Evolutionary conservation across 2,113 vertebrate species (phyloP).

Genomic region (Rhodinocichla rosea): DNA sequence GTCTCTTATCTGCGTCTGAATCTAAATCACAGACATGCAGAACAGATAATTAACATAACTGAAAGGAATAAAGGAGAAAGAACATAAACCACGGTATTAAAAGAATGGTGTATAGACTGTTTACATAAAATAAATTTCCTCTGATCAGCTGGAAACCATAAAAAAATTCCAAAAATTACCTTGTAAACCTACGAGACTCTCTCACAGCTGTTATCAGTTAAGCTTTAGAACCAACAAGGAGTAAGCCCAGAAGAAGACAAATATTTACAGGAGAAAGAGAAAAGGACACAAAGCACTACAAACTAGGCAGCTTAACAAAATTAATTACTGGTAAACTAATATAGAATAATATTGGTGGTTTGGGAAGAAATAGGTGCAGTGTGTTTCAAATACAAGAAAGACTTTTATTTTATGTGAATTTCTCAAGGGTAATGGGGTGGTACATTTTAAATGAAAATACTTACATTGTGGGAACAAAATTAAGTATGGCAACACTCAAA

Average conservation of each 20-base stretch:
- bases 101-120: not conserved
- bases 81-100: not conserved
- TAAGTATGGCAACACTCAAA: not conserved
- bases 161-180: not conserved
- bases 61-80: not conserved
- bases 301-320: not conserved
- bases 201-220: not conserved
- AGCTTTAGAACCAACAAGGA: not conserved
- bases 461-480: not conserved
- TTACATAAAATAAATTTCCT: not conserved
- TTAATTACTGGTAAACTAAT: not conserved
- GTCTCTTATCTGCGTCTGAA: not conserved
- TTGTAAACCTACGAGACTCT: not conserved
- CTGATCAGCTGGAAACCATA: not conserved
- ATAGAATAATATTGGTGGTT: not conserved
- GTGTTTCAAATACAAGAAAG: not conserved
- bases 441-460: not conserved
- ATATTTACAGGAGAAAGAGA: not conserved
- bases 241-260: not conserved
- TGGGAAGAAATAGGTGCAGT: not conserved
- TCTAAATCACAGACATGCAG: not conserved
- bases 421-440: not conserved
- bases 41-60: not conserved
- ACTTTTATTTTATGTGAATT: not conserved
- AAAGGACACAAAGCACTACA: not conserved